phyloP scores from a whole-genome alignment of 2,113 vertebrate genomes.

The Balaenoptera acutorostrata region DNA sequence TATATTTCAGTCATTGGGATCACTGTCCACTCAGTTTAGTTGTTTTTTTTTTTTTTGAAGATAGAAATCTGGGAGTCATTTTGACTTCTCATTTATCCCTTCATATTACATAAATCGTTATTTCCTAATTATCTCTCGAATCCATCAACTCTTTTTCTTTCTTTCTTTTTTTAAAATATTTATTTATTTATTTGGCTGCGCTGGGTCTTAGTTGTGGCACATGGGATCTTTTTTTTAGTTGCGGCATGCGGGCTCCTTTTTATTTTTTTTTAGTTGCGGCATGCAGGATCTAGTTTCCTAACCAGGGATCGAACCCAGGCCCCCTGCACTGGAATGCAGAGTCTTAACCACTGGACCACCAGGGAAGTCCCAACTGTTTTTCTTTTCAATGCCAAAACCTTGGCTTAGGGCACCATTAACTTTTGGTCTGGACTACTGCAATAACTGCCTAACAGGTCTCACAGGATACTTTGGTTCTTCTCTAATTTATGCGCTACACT shows the following conservation, averaged over 20 bases:
- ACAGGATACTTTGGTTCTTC: not conserved
- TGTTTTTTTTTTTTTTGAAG: not conserved
- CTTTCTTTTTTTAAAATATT: too few species aligned
- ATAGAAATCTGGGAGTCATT: not conserved
- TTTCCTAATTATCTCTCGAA: not conserved
- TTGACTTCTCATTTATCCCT: not conserved
- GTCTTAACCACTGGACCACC: too few species aligned
- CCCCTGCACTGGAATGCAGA: too few species aligned
- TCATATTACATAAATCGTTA: not conserved
- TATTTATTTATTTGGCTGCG: too few species aligned
- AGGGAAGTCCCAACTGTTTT: not conserved
- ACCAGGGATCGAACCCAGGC: too few species aligned
- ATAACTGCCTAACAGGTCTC: not conserved
- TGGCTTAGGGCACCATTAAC: not conserved
- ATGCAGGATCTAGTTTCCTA: too few species aligned
- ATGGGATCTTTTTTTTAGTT: too few species aligned
- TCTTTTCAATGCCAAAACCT: not conserved
- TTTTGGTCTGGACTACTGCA: not conserved
- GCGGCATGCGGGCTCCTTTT: too few species aligned
- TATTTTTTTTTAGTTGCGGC: too few species aligned
- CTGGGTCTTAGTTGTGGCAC: too few species aligned
- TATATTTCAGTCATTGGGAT: not conserved
- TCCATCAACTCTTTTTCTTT: not conserved
- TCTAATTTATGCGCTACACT: not conserved
- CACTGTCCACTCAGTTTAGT: not conserved